Percentiles rank a stretch among this genome's conserved stretches.
Conservation (phyloP, 2,113 vertebrate genomes). For the Blennius ocellaris region DNA sequence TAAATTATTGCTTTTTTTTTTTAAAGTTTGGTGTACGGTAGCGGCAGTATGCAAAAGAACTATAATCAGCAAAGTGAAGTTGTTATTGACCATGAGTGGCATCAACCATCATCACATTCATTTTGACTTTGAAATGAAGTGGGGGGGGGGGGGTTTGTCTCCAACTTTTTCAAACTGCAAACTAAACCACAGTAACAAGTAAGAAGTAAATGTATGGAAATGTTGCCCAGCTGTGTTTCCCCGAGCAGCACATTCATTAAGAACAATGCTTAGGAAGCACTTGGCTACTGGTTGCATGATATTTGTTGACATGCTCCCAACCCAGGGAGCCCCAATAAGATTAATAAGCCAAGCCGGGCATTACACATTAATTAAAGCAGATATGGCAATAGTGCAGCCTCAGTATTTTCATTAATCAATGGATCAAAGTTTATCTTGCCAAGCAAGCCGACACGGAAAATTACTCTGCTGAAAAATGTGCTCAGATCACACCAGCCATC, state of each 20-base stretch:
- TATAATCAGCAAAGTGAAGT: background rate
- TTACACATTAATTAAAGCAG: slow-evolving; percentile 50
- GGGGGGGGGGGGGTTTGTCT: no score
- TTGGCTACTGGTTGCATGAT: slow-evolving; percentile 9
- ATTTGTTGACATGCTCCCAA: slow-evolving; percentile 16
- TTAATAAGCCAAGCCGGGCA: slow-evolving; percentile 11
- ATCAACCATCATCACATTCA: background rate
- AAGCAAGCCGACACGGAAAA: background rate
- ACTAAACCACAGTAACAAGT: slow-evolving; percentile 11
- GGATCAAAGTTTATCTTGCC: slow-evolving; percentile 18
- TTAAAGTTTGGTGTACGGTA: no score
- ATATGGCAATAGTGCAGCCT: slow-evolving; percentile 12
- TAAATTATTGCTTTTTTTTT: no score
- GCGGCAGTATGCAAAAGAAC: no score
- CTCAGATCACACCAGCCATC: background rate
- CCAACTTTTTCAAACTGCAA: background rate
- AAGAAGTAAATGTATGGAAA: slow-evolving; percentile 12
- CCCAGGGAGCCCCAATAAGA: slow-evolving; percentile 5
- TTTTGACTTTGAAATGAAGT: background rate
- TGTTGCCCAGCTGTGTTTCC: slow-evolving; percentile 8
- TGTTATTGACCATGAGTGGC: background rate
- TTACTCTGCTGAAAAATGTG: background rate
- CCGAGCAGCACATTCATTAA: slow-evolving; percentile 16
- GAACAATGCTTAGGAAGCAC: slow-evolving; percentile 18
- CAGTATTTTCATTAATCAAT: slow-evolving; percentile 36